These are phyloP conservation scores for Lucilia cuprina DNA, from an alignment of 1,140 invertebrate species.

Conservation along the genomic window DNA sequence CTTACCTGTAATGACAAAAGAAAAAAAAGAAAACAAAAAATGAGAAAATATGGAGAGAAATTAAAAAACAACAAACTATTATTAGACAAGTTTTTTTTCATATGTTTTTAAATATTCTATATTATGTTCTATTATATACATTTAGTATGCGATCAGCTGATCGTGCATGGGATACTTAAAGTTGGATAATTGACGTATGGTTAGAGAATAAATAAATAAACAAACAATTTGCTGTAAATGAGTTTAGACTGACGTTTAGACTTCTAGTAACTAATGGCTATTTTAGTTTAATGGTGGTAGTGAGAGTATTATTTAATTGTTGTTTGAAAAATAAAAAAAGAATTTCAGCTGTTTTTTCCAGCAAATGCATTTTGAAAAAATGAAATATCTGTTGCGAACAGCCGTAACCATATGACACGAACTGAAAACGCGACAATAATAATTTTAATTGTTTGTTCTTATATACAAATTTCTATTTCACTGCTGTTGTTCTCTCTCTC, in stretches of 20 bases:
- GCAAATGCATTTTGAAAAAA: neutral
- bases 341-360: neutral
- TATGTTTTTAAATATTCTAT: neutral
- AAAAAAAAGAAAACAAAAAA: neutral
- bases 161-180: neutral
- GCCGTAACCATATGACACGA: neutral
- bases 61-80: neutral
- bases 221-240: neutral
- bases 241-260: neutral
- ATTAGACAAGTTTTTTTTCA: neutral
- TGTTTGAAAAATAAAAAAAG: too few relatives aligned
- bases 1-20: slow-evolving; percentile 20
- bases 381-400: neutral
- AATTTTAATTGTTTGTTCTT: neutral
- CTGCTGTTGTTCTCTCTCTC: neutral
- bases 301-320: neutral
- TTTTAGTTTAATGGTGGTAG: neutral
- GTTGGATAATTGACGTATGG: neutral
- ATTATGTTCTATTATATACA: neutral
- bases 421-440: slow-evolving; percentile 1
- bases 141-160: slow-evolving; percentile 21
- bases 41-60: neutral
- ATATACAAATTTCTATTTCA: too few relatives aligned
- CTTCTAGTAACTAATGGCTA: neutral
- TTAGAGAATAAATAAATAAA: neutral